Percentiles rank a stretch among this genome's conserved stretches.
These are phyloP conservation scores for Megalops cyprinoides DNA, from an alignment of 2,797 vertebrate genomes.

Conservation along the genomic window DNA sequence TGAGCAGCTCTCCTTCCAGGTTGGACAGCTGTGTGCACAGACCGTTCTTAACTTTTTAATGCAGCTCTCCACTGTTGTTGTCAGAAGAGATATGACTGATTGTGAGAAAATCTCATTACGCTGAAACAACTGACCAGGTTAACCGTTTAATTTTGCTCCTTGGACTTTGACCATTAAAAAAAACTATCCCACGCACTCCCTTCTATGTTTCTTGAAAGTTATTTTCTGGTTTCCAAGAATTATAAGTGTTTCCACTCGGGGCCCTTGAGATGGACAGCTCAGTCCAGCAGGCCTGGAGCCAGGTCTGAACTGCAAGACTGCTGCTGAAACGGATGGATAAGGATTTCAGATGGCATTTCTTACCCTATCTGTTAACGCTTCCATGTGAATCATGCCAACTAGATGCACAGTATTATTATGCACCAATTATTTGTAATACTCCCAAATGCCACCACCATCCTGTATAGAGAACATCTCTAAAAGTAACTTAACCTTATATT, in stretches of 20 bases:
- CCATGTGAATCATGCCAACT: background rate
- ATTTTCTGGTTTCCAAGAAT: slow-evolving; percentile 2
- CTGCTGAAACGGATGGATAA: background rate
- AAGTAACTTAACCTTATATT: background rate
- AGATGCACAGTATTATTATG: background rate
- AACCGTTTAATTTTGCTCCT: background rate
- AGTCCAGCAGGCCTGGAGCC: background rate
- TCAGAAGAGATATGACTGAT: background rate
- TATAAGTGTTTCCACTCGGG: slow-evolving; percentile 2
- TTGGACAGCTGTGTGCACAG: background rate
- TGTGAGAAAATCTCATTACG: background rate
- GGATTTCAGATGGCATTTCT: background rate
- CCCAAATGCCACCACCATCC: background rate
- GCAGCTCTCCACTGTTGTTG: no score
- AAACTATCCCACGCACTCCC: background rate
- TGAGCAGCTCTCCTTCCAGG: background rate
- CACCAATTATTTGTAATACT: background rate
- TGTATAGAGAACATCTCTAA: background rate
- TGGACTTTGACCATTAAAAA: background rate
- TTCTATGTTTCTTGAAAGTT: background rate
- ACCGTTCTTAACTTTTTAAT: background rate
- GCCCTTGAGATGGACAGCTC: slow-evolving; percentile 11
- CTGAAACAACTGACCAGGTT: no score
- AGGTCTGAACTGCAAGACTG: background rate
- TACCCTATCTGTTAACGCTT: background rate